These are phyloP conservation scores for Papio anubis DNA, from an alignment of 2,113 vertebrate species.

Conservation along the genomic window DNA sequence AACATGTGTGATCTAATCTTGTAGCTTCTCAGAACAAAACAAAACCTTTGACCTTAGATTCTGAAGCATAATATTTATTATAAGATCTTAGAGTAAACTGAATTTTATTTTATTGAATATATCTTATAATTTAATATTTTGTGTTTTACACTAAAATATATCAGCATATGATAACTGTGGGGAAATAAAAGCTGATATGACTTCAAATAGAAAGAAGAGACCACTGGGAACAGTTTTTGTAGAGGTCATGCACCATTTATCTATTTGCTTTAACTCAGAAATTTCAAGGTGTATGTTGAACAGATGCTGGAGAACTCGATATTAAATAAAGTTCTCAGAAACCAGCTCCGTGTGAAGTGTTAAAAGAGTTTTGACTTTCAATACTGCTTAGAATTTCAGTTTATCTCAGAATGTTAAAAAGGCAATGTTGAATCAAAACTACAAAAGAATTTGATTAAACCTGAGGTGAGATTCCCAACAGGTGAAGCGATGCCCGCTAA, in stretches of 20 bases:
- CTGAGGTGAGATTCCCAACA: not conserved
- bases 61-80: not conserved
- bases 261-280: not conserved
- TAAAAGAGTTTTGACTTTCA: constrained; percentile 50
- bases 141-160: not conserved
- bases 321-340: constrained; percentile 41
- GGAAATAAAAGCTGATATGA: not conserved
- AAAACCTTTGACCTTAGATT: not conserved
- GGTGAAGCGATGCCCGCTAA: not conserved
- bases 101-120: constrained; percentile 4
- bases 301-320: not conserved
- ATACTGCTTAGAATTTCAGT: constrained; percentile 24
- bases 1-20: not conserved
- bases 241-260: not conserved
- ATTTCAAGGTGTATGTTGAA: constrained; percentile 49
- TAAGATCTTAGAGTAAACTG: not conserved
- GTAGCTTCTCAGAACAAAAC: not conserved
- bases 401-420: constrained; percentile 38
- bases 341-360: not conserved
- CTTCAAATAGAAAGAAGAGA: constrained; percentile 8
- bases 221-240: not conserved
- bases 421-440: not conserved
- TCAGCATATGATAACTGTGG: not conserved
- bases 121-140: constrained; percentile 37
- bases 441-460: not conserved